These are phyloP conservation scores for Galerucella calmariensis DNA, from an alignment of 2,888 invertebrate genomes.

Conservation along the genomic window DNA sequence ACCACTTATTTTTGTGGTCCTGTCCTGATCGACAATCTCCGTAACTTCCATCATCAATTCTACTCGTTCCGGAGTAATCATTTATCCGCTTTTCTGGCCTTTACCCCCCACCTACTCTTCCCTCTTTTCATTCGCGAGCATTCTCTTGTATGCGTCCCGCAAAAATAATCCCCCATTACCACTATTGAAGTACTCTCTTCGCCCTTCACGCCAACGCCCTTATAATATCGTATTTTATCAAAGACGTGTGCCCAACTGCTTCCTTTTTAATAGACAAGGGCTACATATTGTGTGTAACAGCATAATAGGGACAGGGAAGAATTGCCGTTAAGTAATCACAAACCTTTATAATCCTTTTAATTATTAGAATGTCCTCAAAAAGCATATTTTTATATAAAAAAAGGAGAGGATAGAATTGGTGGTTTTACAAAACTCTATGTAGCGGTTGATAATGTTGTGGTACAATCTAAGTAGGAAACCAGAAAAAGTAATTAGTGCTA, in stretches of 20 bases:
- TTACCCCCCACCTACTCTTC: slow-evolving; percentile 19
- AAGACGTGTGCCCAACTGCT: slow-evolving; percentile 7
- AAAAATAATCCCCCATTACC: slow-evolving; percentile 56
- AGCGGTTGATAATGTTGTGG: too few species aligned
- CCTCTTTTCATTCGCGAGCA: slow-evolving; percentile 28
- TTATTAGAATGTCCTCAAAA: neutral
- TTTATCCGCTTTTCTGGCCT: slow-evolving; percentile 51
- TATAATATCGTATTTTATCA: slow-evolving; percentile 8
- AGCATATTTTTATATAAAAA: neutral
- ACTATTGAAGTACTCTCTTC: slow-evolving; percentile 50
- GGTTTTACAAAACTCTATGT: too few species aligned
- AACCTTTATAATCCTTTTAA: neutral
- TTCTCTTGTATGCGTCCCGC: slow-evolving; percentile 51
- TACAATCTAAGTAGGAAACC: too few species aligned
- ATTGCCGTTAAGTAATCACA: neutral
- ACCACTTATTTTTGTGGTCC: neutral
- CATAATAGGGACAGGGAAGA: neutral
- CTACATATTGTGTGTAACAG: neutral
- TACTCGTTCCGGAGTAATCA: slow-evolving; percentile 55
- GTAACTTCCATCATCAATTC: slow-evolving; percentile 52
- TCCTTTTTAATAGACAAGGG: neutral
- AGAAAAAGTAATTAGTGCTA: too few species aligned
- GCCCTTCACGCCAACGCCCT: slow-evolving; percentile 23
- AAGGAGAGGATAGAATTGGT: too few species aligned
- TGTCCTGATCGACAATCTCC: slow-evolving; percentile 34